Conservation (phyloP, 1,140 invertebrate genomes). For the Stegodyphus mimosarum region DNA sequence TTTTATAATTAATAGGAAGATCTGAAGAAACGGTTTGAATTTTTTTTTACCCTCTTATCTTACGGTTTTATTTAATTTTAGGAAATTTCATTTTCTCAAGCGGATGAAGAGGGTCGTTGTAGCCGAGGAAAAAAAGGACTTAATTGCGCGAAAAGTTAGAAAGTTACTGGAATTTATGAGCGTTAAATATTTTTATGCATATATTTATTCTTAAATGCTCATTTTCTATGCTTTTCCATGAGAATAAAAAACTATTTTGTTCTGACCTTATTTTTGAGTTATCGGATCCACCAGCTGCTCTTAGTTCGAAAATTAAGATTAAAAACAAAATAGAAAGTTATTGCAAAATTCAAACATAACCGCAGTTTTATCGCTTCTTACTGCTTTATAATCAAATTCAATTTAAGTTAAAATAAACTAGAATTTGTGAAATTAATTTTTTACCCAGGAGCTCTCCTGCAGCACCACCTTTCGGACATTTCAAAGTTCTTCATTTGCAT, state of each 20-base stretch:
- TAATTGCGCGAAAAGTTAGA: conserved; percentile 35
- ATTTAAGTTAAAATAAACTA: conserved; percentile 15
- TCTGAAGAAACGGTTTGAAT: conserved; percentile 9
- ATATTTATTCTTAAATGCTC: conserved; percentile 22
- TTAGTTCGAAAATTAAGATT: background rate
- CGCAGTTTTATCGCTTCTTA: conserved; percentile 8
- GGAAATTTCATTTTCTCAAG: conserved; percentile 22
- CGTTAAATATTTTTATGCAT: conserved; percentile 36
- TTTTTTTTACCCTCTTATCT: background rate
- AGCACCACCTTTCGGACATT: too few species aligned
- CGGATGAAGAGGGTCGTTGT: background rate
- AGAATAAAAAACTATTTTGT: background rate
- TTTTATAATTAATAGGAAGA: conserved; percentile 44
- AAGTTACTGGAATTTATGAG: conserved; percentile 14
- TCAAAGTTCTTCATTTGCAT: too few species aligned
- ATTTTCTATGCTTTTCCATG: background rate
- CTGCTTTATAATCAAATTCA: conserved; percentile 5
- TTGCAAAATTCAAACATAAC: conserved; percentile 1
- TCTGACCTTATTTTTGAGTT: background rate
- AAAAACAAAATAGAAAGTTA: conserved; percentile 1
- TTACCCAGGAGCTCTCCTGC: too few species aligned
- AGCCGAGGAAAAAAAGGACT: background rate
- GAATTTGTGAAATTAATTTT: background rate
- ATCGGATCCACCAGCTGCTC: conserved; percentile 4
- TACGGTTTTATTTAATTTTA: conserved; percentile 42